Evolutionary conservation across 2,888 invertebrate species (phyloP).

Genomic region (Parascotia fuliginaria): DNA sequence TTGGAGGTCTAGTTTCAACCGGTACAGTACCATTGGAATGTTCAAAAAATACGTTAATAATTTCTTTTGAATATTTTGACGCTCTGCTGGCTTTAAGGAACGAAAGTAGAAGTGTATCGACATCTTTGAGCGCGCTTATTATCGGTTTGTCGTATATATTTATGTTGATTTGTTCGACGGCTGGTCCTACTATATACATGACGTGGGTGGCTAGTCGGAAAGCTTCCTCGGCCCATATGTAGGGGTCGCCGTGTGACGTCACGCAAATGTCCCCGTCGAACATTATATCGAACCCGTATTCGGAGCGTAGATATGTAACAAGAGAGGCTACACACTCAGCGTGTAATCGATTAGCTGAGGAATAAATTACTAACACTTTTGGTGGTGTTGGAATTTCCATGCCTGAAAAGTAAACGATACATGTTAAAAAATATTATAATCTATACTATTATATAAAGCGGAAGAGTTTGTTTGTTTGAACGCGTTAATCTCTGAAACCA

Average conservation of each 20-base stretch:
- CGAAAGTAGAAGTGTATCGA: conserved; percentile 63
- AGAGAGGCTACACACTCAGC: conserved; percentile 73
- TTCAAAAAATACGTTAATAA: conserved; percentile 73
- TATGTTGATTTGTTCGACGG: conserved; percentile 57
- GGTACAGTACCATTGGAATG: conserved; percentile 70
- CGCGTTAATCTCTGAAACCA: too few species aligned
- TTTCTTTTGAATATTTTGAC: conserved; percentile 55
- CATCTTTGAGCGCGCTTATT: conserved; percentile 62
- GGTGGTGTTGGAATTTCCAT: conserved; percentile 70
- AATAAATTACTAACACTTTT: conserved; percentile 72
- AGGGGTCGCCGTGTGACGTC: conserved; percentile 70
- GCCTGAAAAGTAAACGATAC: conserved; percentile 39
- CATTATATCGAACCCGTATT: conserved; percentile 73
- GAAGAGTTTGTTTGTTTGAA: too few species aligned
- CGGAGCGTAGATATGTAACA: conserved; percentile 66
- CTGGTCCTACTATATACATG: conserved; percentile 71
- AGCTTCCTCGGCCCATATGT: conserved; percentile 72
- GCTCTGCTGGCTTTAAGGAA: conserved; percentile 57
- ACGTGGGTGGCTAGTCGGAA: conserved; percentile 66
- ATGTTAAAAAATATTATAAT: too few species aligned
- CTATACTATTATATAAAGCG: too few species aligned
- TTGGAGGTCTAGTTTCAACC: conserved; percentile 63
- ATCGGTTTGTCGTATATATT: conserved; percentile 78
- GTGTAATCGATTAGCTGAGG: conserved; percentile 68
- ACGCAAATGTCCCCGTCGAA: conserved; percentile 70